phyloP scores from a whole-genome alignment of 1,140 invertebrate species.

The Trichonephila clavipes region DNA sequence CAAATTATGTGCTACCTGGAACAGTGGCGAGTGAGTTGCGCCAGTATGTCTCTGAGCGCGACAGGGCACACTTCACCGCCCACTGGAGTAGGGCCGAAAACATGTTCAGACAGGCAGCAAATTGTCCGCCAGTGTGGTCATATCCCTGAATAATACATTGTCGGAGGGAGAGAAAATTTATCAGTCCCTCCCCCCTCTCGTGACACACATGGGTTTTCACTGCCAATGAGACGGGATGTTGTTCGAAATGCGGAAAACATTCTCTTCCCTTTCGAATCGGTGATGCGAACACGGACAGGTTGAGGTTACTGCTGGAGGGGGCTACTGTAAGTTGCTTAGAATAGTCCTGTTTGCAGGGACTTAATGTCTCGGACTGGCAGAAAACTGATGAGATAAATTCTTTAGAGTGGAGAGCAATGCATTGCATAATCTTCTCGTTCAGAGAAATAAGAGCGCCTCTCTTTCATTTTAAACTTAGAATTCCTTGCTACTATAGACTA shows the following conservation, averaged over 20 bases:
- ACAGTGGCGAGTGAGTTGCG: too few relatives aligned
- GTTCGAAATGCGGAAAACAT: background rate
- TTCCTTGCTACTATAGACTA: too few relatives aligned
- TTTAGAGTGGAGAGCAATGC: too few relatives aligned
- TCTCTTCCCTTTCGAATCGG: background rate
- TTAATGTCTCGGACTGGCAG: too few relatives aligned
- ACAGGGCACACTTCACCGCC: constrained; percentile 23
- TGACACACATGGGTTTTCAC: background rate
- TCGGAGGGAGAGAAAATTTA: constrained; percentile 36
- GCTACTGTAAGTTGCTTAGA: too few relatives aligned
- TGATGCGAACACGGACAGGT: background rate
- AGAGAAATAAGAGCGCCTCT: too few relatives aligned
- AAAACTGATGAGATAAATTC: too few relatives aligned
- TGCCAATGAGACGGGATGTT: constrained; percentile 17
- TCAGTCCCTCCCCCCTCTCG: background rate
- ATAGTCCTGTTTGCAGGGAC: too few relatives aligned
- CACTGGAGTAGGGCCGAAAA: constrained; percentile 9
- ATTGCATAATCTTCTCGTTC: too few relatives aligned
- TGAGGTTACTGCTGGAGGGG: too few relatives aligned
- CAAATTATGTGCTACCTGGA: too few relatives aligned
- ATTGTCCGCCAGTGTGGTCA: constrained; percentile 62
- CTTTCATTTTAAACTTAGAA: too few relatives aligned
- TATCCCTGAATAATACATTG: constrained; percentile 10
- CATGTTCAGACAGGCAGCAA: constrained; percentile 68
- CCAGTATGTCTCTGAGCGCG: constrained; percentile 19